Evolutionary conservation across 2,797 vertebrate genomes (phyloP).

Genomic region (Furcifer pardalis): DNA sequence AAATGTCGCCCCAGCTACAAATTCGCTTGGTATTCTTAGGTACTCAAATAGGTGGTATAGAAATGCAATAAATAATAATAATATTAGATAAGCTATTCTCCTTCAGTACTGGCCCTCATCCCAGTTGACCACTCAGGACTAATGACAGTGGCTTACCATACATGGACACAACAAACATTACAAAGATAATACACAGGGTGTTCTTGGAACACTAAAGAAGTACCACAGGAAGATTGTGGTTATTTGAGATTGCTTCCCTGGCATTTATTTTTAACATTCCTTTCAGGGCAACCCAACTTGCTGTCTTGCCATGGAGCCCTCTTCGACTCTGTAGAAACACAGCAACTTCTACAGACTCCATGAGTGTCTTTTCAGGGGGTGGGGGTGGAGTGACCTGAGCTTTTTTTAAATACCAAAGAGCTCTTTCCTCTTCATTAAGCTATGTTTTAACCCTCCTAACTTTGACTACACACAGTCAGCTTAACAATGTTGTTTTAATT

Average conservation of each 20-base stretch:
- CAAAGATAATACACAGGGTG: not conserved
- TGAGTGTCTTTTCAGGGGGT: slow-evolving; percentile 48
- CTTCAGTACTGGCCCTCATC: no score
- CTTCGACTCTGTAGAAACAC: no score
- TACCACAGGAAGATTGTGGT: not conserved
- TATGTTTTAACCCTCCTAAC: slow-evolving; percentile 63
- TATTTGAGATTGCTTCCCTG: not conserved
- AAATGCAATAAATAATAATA: no score
- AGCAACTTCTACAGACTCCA: slow-evolving; percentile 48
- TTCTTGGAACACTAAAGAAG: not conserved
- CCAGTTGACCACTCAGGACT: not conserved
- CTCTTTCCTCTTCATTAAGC: slow-evolving; percentile 50
- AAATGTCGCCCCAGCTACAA: not conserved
- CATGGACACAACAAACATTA: not conserved
- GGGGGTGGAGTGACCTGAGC: slow-evolving; percentile 50
- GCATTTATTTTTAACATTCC: not conserved
- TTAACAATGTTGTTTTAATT: slow-evolving; percentile 63
- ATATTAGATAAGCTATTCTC: no score
- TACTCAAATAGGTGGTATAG: no score
- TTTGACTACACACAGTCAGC: slow-evolving; percentile 64
- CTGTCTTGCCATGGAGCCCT: no score
- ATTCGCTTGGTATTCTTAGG: no score
- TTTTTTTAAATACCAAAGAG: slow-evolving; percentile 47
- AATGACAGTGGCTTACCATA: not conserved
- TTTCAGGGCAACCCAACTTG: not conserved